Evolutionary conservation across 2,797 vertebrate genomes (phyloP).

Genomic region (Helostoma temminkii): DNA sequence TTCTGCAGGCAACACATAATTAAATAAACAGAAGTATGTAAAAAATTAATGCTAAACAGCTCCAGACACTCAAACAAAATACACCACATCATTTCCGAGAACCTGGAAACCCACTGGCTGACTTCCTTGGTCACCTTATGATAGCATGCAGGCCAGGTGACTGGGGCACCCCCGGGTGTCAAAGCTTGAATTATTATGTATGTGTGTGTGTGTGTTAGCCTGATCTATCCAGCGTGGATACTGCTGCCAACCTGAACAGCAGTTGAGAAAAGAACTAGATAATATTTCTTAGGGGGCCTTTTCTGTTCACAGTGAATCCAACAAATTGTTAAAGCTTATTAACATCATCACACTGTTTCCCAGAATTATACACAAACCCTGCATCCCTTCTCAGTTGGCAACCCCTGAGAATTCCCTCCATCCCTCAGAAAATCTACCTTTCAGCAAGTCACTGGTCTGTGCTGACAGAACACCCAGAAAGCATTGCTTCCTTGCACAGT

Average conservation of each 20-base stretch:
- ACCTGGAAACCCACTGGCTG: not conserved
- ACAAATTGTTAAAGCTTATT: constrained; percentile 28
- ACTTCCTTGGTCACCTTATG: not conserved
- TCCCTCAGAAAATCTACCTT: constrained; percentile 42
- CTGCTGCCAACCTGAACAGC: not conserved
- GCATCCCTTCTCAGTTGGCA: constrained; percentile 27
- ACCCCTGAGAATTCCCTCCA: constrained; percentile 44
- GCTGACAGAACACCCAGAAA: constrained; percentile 36
- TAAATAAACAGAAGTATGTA: no score
- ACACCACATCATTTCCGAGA: no score
- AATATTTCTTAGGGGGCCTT: constrained; percentile 10
- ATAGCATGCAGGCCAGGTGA: not conserved
- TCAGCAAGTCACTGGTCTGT: constrained; percentile 34
- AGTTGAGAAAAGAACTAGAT: constrained; percentile 6
- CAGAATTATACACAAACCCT: constrained; percentile 17
- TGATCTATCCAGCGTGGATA: not conserved
- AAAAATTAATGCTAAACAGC: no score
- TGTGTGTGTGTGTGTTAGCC: not conserved
- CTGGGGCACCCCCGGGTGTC: not conserved
- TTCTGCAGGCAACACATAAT: no score
- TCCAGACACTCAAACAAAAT: no score
- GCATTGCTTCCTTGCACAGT: not conserved
- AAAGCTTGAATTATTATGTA: not conserved
- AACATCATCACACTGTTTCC: constrained; percentile 13
- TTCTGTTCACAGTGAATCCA: constrained; percentile 8